Evolutionary conservation across 1,140 invertebrate genomes (phyloP).

Genomic region (Caenorhabditis tropicalis): DNA sequence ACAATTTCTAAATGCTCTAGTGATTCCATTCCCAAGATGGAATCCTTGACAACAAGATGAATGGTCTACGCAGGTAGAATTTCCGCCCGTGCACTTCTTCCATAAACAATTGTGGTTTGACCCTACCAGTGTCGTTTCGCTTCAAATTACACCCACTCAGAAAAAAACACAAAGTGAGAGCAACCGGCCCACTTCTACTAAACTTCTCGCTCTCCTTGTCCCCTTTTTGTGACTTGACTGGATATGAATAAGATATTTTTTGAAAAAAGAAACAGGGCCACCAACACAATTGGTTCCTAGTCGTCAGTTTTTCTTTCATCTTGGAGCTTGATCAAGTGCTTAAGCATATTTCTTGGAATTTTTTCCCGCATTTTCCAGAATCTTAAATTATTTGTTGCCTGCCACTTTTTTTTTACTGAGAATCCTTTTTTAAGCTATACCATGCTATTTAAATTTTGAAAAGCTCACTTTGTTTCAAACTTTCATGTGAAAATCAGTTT

Average conservation of each 20-base stretch:
- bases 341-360: background rate
- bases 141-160: conserved; percentile 40
- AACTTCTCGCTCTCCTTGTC: background rate
- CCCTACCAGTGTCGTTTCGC: conserved; percentile 22
- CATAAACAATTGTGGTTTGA: conserved; percentile 39
- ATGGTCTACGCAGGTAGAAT: background rate
- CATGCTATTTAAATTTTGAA: too few relatives aligned
- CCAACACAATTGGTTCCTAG: background rate
- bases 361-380: too few relatives aligned
- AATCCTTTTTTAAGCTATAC: too few relatives aligned
- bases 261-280: background rate
- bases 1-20: background rate
- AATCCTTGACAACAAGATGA: background rate
- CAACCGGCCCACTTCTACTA: background rate
- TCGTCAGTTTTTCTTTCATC: background rate
- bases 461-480: too few relatives aligned
- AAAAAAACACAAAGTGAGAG: background rate
- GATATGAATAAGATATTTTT: conserved; percentile 43
- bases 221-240: background rate
- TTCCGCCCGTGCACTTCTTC: background rate
- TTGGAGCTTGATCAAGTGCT: background rate
- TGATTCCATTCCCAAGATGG: background rate
- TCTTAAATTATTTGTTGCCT: too few relatives aligned
- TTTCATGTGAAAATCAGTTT: too few relatives aligned
- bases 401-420: too few relatives aligned